Percentiles rank a stretch among this genome's conserved stretches.
Conservation (phyloP, 2,113 vertebrate species). For the Ceyx margarethae region DNA sequence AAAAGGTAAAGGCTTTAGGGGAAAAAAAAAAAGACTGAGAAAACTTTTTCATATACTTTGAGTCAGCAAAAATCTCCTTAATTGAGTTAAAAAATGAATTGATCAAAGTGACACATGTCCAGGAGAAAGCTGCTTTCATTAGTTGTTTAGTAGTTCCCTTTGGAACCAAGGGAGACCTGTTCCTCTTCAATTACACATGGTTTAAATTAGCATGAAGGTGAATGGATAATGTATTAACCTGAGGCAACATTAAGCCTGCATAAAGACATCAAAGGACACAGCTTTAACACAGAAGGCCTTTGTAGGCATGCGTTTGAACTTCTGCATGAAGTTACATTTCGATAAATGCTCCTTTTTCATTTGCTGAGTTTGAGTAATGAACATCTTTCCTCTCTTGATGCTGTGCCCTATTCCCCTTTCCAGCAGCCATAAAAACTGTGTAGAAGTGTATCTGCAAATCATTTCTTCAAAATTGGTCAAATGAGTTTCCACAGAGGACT, state of each 20-base stretch:
- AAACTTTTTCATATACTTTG: fast-evolving
- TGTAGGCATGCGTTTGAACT: background rate
- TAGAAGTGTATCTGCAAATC: background rate
- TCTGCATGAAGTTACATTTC: background rate
- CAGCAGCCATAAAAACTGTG: background rate
- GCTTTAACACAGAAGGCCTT: background rate
- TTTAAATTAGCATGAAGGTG: background rate
- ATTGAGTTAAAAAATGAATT: background rate
- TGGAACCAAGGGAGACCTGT: background rate
- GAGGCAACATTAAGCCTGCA: background rate
- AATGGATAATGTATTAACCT: background rate
- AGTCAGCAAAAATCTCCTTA: background rate
- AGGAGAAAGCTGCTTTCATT: background rate
- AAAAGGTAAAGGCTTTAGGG: background rate
- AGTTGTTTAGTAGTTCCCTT: background rate
- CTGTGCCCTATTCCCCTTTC: background rate
- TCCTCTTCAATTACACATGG: background rate
- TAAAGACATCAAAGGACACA: fast-evolving
- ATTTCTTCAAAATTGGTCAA: background rate
- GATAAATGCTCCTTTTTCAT: background rate
- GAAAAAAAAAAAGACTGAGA: background rate
- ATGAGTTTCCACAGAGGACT: background rate
- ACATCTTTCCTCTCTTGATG: background rate
- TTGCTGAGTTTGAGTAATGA: background rate
- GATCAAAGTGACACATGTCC: background rate